These are phyloP conservation scores for Gephyroberyx darwinii DNA, from an alignment of 2,797 vertebrate genomes.

Conservation along the genomic window DNA sequence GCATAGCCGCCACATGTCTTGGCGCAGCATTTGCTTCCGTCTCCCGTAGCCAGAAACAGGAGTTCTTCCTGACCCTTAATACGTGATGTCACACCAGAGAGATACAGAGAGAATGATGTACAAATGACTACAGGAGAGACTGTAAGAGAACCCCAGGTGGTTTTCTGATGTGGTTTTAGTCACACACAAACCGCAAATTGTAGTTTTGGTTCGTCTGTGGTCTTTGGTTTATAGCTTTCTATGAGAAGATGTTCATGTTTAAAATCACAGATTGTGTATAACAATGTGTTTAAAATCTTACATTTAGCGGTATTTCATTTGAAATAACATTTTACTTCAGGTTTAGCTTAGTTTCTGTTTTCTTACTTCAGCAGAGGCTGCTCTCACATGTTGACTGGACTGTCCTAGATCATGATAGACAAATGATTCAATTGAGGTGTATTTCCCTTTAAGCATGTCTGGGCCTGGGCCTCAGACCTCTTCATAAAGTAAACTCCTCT, in stretches of 20 bases:
- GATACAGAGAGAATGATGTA: not conserved
- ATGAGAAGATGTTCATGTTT: not conserved
- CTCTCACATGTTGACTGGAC: constrained; percentile 7
- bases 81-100: constrained; percentile 29
- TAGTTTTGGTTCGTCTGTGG: not conserved
- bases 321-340: no score
- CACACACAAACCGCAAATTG: not conserved
- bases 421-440: constrained; percentile 7
- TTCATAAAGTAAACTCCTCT: constrained; percentile 31
- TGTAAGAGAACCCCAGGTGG: not conserved
- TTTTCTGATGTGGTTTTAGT: constrained; percentile 6
- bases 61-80: constrained; percentile 39
- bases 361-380: not conserved
- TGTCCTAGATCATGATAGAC: constrained; percentile 8
- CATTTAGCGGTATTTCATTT: constrained; percentile 18
- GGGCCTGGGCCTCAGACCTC: constrained; percentile 8
- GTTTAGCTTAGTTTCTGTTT: not conserved
- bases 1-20: constrained; percentile 5
- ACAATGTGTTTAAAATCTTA: not conserved
- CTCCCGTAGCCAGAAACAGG: not conserved
- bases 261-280: no score
- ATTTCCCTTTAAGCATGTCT: constrained; percentile 22
- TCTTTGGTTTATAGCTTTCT: not conserved
- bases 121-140: constrained; percentile 11
- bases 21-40: not conserved